Conservation (phyloP, 2,888 invertebrate genomes). For the Epirrhoe alternata region DNA sequence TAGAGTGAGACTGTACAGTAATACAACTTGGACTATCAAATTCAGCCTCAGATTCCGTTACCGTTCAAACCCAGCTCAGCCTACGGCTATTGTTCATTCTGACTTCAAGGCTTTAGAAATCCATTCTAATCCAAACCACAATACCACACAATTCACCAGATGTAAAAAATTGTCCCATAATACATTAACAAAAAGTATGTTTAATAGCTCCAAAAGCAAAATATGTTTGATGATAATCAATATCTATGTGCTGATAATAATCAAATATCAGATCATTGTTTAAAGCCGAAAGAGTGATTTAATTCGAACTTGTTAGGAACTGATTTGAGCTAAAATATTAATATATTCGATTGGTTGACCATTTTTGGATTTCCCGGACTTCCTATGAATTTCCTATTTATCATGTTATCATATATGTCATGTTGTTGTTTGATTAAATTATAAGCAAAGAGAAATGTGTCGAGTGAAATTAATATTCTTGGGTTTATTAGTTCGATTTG, state of each 20-base stretch:
- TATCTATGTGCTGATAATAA: neutral
- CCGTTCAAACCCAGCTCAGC: neutral
- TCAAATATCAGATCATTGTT: no score
- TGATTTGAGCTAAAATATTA: no score
- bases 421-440: no score
- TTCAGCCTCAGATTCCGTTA: neutral
- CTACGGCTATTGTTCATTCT: conserved; percentile 9
- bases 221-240: conserved; percentile 8
- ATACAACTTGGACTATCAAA: neutral
- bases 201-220: neutral
- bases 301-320: no score
- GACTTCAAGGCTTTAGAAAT: conserved; percentile 16
- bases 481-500: neutral
- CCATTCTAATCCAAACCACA: conserved; percentile 16
- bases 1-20: neutral
- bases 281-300: no score
- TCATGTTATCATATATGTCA: no score
- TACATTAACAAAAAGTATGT: conserved; percentile 5
- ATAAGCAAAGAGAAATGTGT: no score
- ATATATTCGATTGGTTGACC: no score
- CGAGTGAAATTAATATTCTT: neutral
- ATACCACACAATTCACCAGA: conserved; percentile 5
- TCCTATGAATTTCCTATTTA: no score
- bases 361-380: no score
- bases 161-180: conserved; percentile 1